A percentile compares a stretch with the other conserved stretches of the same genome.
Evolutionary conservation across 2,888 invertebrate species (phyloP).

Genomic region (Amphipyra berbera): DNA sequence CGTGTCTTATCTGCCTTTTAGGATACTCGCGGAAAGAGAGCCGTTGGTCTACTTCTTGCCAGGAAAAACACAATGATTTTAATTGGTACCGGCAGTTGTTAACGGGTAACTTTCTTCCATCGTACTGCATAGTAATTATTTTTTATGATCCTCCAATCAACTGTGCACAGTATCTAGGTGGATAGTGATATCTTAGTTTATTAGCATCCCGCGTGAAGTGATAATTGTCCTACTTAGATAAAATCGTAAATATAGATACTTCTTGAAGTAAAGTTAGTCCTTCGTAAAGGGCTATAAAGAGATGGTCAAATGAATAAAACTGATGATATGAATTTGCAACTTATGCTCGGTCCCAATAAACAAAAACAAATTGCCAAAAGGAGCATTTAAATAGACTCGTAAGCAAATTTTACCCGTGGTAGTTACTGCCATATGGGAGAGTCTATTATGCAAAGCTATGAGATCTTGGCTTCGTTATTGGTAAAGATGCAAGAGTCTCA

Average conservation of each 20-base stretch:
- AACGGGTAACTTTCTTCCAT: constrained; percentile 23
- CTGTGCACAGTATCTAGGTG: constrained; percentile 7
- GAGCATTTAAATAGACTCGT: no score
- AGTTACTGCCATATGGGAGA: no score
- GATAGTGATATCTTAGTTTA: constrained; percentile 9
- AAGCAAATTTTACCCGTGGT: no score
- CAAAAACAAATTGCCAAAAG: no score
- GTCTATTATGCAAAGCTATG: no score
- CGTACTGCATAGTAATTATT: constrained; percentile 17
- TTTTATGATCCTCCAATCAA: constrained; percentile 32
- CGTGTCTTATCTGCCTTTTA: no score
- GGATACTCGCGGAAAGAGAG: neutral
- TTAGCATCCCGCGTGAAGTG: constrained; percentile 19
- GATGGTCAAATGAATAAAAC: no score
- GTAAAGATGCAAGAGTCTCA: no score
- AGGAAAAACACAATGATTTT: constrained; percentile 7
- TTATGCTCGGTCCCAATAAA: no score
- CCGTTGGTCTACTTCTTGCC: neutral
- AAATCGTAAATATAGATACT: neutral
- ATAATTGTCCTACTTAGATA: constrained; percentile 45
- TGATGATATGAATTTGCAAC: no score
- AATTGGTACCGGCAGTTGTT: constrained; percentile 16
- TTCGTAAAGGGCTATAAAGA: neutral
- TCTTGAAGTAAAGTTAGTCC: neutral
- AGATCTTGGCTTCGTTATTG: no score